Conservation (phyloP, 2,113 vertebrate genomes). For the Hippocampus barbouri region DNA sequence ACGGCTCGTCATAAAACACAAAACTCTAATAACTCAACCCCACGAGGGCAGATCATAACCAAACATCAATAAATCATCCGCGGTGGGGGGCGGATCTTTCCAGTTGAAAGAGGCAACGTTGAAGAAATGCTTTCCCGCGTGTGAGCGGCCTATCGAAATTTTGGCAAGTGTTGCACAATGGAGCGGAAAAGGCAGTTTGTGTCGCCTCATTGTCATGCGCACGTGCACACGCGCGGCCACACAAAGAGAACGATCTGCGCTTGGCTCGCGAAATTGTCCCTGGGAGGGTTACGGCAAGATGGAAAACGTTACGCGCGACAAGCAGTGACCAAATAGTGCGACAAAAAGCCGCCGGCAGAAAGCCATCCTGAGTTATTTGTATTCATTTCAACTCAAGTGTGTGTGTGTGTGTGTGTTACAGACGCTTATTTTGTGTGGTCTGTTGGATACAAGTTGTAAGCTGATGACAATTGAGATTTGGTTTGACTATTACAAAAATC, state of each 20-base stretch:
- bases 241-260: neutral
- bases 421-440: neutral
- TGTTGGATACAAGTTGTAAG: neutral
- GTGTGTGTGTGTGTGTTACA: neutral
- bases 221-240: neutral
- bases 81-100: neutral
- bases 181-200: neutral
- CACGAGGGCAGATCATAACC: neutral
- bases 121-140: constrained; percentile 1
- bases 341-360: neutral
- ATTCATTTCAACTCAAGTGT: neutral
- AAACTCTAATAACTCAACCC: too few relatives aligned
- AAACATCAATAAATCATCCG: too few relatives aligned
- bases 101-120: neutral
- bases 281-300: neutral
- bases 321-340: neutral
- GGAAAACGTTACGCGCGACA: constrained; percentile 2
- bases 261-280: neutral
- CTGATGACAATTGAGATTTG: neutral
- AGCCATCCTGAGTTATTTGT: neutral
- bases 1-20: too few relatives aligned
- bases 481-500: too few relatives aligned
- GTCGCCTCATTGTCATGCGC: constrained; percentile 2
- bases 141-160: constrained; percentile 9
- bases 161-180: constrained; percentile 6